Percentiles rank a stretch among this genome's conserved stretches.
These are phyloP conservation scores for Druceiella hillmani DNA, from an alignment of 2,888 invertebrate genomes.

Conservation along the genomic window DNA sequence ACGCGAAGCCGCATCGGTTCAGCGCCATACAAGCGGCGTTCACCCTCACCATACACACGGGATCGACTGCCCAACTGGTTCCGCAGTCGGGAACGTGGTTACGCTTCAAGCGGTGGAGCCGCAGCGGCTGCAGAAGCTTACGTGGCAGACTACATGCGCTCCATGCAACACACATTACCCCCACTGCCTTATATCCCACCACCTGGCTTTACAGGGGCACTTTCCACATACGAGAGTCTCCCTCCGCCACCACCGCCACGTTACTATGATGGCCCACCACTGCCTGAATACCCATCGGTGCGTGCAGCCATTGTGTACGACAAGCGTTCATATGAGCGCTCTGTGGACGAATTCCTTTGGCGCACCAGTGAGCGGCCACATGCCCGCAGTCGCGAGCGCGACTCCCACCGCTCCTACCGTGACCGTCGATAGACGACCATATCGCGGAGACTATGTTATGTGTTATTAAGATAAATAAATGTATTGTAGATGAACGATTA, in stretches of 20 bases:
- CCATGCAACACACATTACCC: slow-evolving; percentile 80
- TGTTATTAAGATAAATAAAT: neutral
- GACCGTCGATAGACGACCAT: slow-evolving; percentile 57
- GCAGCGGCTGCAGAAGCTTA: slow-evolving; percentile 79
- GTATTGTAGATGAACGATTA: neutral
- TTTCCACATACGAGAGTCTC: slow-evolving; percentile 55
- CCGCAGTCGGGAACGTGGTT: slow-evolving; percentile 42
- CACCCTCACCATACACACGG: slow-evolving; percentile 54
- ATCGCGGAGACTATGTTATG: neutral
- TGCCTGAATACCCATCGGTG: slow-evolving; percentile 67
- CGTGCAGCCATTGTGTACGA: slow-evolving; percentile 59
- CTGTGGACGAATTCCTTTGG: slow-evolving; percentile 82
- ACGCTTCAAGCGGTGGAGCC: slow-evolving; percentile 42
- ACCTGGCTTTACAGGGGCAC: slow-evolving; percentile 46
- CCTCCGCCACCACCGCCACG: slow-evolving; percentile 70
- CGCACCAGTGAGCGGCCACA: slow-evolving; percentile 67
- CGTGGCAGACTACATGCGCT: slow-evolving; percentile 84
- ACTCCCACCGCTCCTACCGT: slow-evolving; percentile 53
- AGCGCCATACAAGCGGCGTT: slow-evolving; percentile 50
- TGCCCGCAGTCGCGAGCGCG: slow-evolving; percentile 51
- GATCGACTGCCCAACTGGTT: slow-evolving; percentile 61
- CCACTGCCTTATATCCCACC: slow-evolving; percentile 78
- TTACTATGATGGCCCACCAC: slow-evolving; percentile 67
- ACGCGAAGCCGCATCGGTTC: slow-evolving; percentile 58
- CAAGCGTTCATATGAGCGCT: slow-evolving; percentile 80